Evolutionary conservation across 2,888 invertebrate genomes (phyloP).

Genomic region (Tetragonula carbonaria): DNA sequence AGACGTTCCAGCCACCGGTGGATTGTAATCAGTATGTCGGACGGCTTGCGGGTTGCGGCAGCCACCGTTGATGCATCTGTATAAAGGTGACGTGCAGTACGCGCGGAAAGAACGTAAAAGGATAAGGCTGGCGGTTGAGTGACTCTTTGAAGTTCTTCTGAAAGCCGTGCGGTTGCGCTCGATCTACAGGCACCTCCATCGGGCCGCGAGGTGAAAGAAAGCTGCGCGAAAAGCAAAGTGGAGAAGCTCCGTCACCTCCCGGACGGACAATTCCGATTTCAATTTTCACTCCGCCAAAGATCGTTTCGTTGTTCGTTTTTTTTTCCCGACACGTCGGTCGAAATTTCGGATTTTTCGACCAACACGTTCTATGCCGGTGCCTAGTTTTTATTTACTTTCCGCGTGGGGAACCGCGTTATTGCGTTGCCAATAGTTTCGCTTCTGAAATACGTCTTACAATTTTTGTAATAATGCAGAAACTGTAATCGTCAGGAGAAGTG

Average conservation of each 20-base stretch:
- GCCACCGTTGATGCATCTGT: slow-evolving; percentile 29
- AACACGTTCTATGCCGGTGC: too few species aligned
- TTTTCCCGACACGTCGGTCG: background rate
- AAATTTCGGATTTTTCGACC: background rate
- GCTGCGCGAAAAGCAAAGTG: slow-evolving; percentile 44
- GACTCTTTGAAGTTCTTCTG: slow-evolving; percentile 79
- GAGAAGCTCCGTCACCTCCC: slow-evolving; percentile 20
- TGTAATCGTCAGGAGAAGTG: too few species aligned
- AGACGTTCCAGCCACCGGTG: slow-evolving; percentile 66
- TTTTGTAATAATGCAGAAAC: too few species aligned
- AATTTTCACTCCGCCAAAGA: background rate
- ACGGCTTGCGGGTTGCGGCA: slow-evolving; percentile 42
- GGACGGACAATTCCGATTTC: slow-evolving; percentile 34
- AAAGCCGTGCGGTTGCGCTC: slow-evolving; percentile 72
- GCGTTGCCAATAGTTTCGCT: too few species aligned
- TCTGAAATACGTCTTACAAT: too few species aligned
- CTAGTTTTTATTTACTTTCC: background rate
- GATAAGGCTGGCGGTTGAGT: slow-evolving; percentile 54
- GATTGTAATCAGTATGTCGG: slow-evolving; percentile 64
- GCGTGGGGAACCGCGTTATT: too few species aligned
- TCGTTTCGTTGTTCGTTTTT: background rate
- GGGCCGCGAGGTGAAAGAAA: slow-evolving; percentile 58
- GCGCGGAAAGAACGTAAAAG: slow-evolving; percentile 54
- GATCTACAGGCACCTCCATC: slow-evolving; percentile 52
- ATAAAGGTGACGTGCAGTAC: background rate